phyloP scores from a whole-genome alignment of 2,888 invertebrate genomes.

The Cerceris rybyensis region DNA sequence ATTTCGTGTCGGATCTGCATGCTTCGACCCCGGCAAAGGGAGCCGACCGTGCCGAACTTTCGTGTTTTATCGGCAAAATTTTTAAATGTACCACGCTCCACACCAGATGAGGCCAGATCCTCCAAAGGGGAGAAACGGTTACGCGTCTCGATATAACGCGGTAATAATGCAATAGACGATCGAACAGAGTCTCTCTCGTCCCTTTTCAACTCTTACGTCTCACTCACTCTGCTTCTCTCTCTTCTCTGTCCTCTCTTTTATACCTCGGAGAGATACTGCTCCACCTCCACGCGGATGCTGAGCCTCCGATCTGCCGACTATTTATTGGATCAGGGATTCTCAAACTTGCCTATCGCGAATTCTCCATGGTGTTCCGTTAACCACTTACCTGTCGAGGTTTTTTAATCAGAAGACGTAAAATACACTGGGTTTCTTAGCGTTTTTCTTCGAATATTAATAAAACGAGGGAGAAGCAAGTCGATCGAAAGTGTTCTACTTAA shows the following conservation, averaged over 20 bases:
- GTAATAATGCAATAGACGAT: constrained; percentile 66
- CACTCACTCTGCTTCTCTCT: constrained; percentile 11
- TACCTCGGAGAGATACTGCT: constrained; percentile 31
- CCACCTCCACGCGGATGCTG: constrained; percentile 47
- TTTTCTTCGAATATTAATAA: too few species aligned
- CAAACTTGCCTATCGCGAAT: constrained; percentile 16
- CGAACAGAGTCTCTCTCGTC: constrained; percentile 43
- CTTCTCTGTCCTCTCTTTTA: constrained; percentile 11
- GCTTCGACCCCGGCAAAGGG: constrained; percentile 69
- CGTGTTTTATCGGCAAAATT: constrained; percentile 58
- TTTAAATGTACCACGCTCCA: constrained; percentile 45
- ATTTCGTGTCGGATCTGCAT: constrained; percentile 80
- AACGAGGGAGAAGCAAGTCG: too few species aligned
- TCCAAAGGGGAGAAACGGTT: constrained; percentile 24
- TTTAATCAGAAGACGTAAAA: too few species aligned
- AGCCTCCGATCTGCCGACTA: constrained; percentile 44
- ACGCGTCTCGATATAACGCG: constrained; percentile 57
- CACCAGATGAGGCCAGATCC: constrained; percentile 40
- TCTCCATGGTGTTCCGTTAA: not conserved
- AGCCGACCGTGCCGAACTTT: constrained; percentile 66
- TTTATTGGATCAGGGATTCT: constrained; percentile 60
- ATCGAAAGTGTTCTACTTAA: too few species aligned
- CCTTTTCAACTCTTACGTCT: constrained; percentile 7
- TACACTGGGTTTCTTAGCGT: too few species aligned
- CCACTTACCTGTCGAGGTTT: too few species aligned